Conservation (phyloP, 2,797 vertebrate genomes). For the Valencia hispanica region DNA sequence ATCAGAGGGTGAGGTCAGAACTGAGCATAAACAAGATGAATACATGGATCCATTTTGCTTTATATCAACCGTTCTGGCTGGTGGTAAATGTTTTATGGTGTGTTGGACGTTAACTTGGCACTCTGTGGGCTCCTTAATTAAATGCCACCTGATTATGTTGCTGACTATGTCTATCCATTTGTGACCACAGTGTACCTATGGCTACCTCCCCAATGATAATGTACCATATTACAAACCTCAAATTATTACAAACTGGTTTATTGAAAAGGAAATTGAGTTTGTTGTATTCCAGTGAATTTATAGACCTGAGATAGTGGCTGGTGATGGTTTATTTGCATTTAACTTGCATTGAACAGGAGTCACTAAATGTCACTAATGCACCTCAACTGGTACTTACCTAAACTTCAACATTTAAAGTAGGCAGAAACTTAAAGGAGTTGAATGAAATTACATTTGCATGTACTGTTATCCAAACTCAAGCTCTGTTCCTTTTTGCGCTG, state of each 20-base stretch:
- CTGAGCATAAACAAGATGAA: not conserved
- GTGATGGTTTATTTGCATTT: not conserved
- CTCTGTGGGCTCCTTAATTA: not conserved
- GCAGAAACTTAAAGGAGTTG: not conserved
- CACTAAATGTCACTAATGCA: not conserved
- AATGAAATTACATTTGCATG: not conserved
- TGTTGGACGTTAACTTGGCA: not conserved
- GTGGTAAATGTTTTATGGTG: not conserved
- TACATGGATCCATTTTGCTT: not conserved
- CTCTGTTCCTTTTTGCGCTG: not conserved
- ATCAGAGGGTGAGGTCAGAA: too few relatives aligned
- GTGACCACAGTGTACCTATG: not conserved
- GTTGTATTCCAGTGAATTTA: not conserved
- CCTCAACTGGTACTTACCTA: not conserved
- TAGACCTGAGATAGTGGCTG: not conserved
- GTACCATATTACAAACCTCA: not conserved
- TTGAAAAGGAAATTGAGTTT: not conserved
- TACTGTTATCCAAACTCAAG: not conserved
- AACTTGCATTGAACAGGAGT: not conserved
- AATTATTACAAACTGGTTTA: not conserved
- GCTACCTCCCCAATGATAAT: not conserved
- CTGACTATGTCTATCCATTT: not conserved
- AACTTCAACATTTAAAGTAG: not conserved
- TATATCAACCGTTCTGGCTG: not conserved
- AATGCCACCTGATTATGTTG: not conserved